A percentile compares a stretch with the other conserved stretches of the same genome.
phyloP scores from a whole-genome alignment of 2,113 vertebrate genomes.

The Equus przewalskii region DNA sequence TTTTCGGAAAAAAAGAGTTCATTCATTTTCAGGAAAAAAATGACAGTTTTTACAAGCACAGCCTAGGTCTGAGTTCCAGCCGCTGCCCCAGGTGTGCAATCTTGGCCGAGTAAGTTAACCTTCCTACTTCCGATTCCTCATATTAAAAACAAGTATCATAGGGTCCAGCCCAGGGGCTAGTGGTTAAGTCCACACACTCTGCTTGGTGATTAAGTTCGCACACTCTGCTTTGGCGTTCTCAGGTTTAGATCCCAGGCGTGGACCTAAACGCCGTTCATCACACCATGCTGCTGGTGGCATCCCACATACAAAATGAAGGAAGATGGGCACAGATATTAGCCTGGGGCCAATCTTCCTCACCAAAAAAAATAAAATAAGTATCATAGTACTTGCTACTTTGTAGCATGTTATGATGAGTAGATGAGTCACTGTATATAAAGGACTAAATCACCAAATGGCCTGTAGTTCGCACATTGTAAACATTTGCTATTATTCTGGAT shows the following conservation, averaged over 20 bases:
- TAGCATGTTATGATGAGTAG: background rate
- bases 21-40: background rate
- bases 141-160: background rate
- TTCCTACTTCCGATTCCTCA: background rate
- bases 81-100: background rate
- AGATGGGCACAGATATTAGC: no score
- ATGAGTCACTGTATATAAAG: background rate
- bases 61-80: background rate
- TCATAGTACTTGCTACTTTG: background rate
- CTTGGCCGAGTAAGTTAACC: background rate
- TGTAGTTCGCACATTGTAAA: background rate
- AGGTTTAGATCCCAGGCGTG: no score
- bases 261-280: no score
- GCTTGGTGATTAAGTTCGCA: no score
- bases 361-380: background rate
- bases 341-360: no score
- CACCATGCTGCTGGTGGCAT: no score
- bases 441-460: background rate
- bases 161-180: no score
- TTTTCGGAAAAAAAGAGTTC: background rate
- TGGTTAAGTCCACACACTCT: no score
- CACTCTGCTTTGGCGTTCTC: no score
- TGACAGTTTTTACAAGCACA: background rate
- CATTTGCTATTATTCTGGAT: conserved; percentile 12
- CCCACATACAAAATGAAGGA: no score